phyloP scores from a whole-genome alignment of 2,888 invertebrate genomes.

The Horisme vitalbata region DNA sequence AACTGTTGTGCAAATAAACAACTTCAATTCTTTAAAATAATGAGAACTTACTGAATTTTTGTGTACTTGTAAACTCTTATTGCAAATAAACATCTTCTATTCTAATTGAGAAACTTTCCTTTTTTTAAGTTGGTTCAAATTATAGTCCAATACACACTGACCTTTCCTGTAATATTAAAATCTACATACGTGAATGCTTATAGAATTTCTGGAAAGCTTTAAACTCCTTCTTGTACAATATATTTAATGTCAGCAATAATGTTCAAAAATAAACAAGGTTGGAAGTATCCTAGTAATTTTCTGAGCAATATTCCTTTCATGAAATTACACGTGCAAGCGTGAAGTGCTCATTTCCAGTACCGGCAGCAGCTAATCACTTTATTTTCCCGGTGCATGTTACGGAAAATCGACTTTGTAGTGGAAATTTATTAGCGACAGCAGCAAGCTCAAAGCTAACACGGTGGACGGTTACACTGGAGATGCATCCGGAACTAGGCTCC shows the following conservation, averaged over 20 bases:
- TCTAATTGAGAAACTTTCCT: too few relatives aligned
- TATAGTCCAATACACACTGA: too few relatives aligned
- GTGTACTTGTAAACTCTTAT: too few relatives aligned
- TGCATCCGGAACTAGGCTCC: slow-evolving; percentile 54
- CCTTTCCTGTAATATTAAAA: too few relatives aligned
- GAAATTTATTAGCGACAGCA: slow-evolving; percentile 64
- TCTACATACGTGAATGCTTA: too few relatives aligned
- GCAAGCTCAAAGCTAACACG: slow-evolving; percentile 60
- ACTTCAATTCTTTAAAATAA: too few relatives aligned
- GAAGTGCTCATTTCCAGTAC: slow-evolving; percentile 20
- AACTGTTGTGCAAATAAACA: too few relatives aligned
- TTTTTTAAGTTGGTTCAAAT: too few relatives aligned
- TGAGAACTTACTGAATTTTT: too few relatives aligned
- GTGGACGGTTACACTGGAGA: slow-evolving; percentile 32
- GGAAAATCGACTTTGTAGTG: slow-evolving; percentile 39
- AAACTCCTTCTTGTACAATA: neutral
- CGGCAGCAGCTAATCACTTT: slow-evolving; percentile 24
- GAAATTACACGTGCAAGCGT: slow-evolving; percentile 10
- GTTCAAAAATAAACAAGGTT: slow-evolving; percentile 5
- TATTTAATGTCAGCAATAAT: slow-evolving; percentile 3
- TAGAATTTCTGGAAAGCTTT: neutral
- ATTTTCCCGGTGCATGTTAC: slow-evolving; percentile 27
- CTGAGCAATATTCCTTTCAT: slow-evolving; percentile 14
- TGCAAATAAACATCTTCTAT: too few relatives aligned
- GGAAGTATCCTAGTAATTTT: slow-evolving; percentile 2